Evolutionary conservation across 2,888 invertebrate species (phyloP), one percentile per base, ranked within the genome.

Genomic region (Caenorhabditis parvicauda): DNA sequence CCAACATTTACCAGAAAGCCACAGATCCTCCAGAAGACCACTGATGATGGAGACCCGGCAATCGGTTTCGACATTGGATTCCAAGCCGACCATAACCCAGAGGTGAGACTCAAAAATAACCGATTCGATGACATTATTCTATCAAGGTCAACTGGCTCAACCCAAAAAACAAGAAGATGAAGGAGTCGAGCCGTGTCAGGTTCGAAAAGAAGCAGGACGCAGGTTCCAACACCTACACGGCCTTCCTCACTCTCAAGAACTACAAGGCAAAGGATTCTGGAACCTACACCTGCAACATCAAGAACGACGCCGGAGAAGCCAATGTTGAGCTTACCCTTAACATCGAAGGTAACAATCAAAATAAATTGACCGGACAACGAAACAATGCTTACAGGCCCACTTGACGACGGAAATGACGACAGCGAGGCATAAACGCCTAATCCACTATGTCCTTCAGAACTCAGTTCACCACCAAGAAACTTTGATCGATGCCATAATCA

Each of bases 321-420:
- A 94, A 94, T 83, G 94, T 94, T 64, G 95, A 95, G 84, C 87
- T 95, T 67, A 94, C 94, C 75, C 87, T 96, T 79, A 96, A 96
- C 85, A 93, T 96, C 85, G 93, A 94, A 89, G 93, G 92, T 92
- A 58, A 38, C 6, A 41, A 17, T 41, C 17, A 12, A 7, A 41
- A 6, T 41, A 41, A 41, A 9, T 7, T 6, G 6, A 12, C 41
- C 17, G 41, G 17, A 41, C 41, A 14, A 7, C 17, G 41, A 14
- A 9, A 41, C 41, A 41, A 35, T 50, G 17, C 29, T 67, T 64
- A n/a, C 59, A 76, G 77, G 79, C 50, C 79, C 79, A 38, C 66
- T 77, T 51, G 79, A 79, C 59, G 79, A 79, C 59, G 79, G 62
- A 44, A 77, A 74, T 46, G 79, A 79, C 43, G 77, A 67, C 59